Evolutionary conservation across 1,140 invertebrate species (phyloP), one percentile per base, ranked within the genome.

Genomic region (Formica selysi): DNA sequence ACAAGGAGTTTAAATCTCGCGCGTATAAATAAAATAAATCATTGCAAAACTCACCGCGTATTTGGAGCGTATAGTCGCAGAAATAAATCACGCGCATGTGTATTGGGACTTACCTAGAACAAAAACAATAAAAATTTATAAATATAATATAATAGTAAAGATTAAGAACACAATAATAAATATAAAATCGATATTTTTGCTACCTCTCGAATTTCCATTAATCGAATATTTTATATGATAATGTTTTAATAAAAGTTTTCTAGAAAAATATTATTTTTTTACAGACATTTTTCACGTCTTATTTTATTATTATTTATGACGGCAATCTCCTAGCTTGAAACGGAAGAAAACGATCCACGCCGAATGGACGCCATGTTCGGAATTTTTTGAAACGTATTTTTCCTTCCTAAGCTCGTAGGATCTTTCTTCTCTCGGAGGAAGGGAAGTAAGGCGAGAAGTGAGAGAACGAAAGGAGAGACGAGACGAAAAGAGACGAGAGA

Each of bases 81-180:
- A 80, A 64, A 80, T 29, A 68, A 80, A 68, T 41, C 22, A 57
- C 1, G 8, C 48, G 38, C 5, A 41, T 3, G 8, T 36, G 54
- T 80, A 38, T 6, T 54, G n/a, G 6, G n/a, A 80, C 76, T 80
- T 80, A 80, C 76, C 76, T 80, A 80, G 44, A 80, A 80, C 76
- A 80, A 80, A 70, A 57, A 48, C 32, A 26, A 68, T 29, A 41
- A 54, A 26, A 3, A 44, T 7, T 67, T 22, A 54, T 48, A 22
- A 67, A 29, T 51, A 38, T 38, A 54, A 65, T 26, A 62, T 8
- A 64, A 76, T 48, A 32, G 41, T 36, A 48, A 29, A 44, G 1
- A 64, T 41, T 41, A 76, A 38, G 3, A 74, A 61, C 0, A 19
- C n/a, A 74, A 74, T 26, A 38, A 3, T 74, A 38, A 59, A 29